phyloP scores from a whole-genome alignment of 64 coral and sea anemone genomes.

The Catalaphyllia jardinei region DNA sequence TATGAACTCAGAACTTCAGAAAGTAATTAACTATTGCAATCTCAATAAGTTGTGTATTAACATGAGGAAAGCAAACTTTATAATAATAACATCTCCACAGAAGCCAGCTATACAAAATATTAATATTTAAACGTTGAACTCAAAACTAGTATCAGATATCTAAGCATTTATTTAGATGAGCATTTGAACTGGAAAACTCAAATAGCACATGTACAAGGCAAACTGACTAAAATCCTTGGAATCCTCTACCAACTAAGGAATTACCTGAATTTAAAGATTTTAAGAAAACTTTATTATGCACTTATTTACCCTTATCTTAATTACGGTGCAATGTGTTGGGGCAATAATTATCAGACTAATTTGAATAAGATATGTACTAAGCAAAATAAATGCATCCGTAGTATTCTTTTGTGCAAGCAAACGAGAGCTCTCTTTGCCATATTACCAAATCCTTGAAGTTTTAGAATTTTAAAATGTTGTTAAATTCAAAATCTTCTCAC shows the following conservation, averaged over 20 bases:
- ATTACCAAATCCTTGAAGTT: neutral
- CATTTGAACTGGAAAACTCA: too few relatives aligned
- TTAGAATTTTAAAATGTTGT: too few relatives aligned
- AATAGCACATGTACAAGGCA: too few relatives aligned
- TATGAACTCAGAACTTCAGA: constrained; percentile 44
- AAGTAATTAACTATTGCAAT: constrained; percentile 43
- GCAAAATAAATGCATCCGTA: constrained; percentile 17
- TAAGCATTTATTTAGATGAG: too few relatives aligned
- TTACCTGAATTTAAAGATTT: too few relatives aligned
- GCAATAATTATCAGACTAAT: constrained; percentile 36
- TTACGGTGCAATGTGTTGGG: neutral
- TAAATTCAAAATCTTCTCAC: too few relatives aligned
- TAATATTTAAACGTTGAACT: neutral
- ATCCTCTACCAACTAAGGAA: too few relatives aligned
- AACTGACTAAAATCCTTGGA: too few relatives aligned
- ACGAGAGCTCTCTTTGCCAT: neutral
- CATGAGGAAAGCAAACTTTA: neutral
- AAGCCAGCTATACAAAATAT: constrained; percentile 11
- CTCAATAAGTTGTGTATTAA: constrained; percentile 29
- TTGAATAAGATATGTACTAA: constrained; percentile 31
- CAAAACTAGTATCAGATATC: too few relatives aligned
- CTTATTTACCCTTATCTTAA: neutral
- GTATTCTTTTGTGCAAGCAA: constrained; percentile 22
- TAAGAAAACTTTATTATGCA: too few relatives aligned
- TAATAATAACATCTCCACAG: constrained; percentile 27